Evolutionary conservation across 2,888 invertebrate species (phyloP), one percentile per base, ranked within the genome.

Genomic region (Biston stratarius): DNA sequence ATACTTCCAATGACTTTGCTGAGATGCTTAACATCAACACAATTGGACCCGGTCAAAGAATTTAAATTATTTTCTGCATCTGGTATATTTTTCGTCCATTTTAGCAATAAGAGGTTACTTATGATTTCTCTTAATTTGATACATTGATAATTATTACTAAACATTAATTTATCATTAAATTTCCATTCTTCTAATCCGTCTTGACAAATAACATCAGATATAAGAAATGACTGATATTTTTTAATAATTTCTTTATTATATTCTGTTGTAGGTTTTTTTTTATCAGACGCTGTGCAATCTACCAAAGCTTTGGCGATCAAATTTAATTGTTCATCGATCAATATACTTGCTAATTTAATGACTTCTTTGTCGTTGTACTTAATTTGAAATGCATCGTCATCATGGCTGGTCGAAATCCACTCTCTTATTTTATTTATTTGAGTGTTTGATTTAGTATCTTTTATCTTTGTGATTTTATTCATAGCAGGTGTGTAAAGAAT

Each of bases 401-500:
- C 55, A 7, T 33, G 48, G 3, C 71, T 61, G 7, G 81, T 83
- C 55, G 65, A 61, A 47, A 83, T 72, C 33, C 80, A 63, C 48
- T 73, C 56, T 64, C 77, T 70, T 11, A 79, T 61, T 67, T 81
- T 79, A 14, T 34, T n/a, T 55, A 56, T 73, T 48, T 74, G 38
- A 24, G 65, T 14, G n/a, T 48, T 67, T 45, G 45, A 49, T 14
- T 59, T 60, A 47, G 47, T 61, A 48, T 67, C 44, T 61, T 75
- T 77, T 52, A 71, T 72, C 40, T 71, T 58, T 42, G 55, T 40
- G 10, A 83, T 76, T 44, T 66, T 71, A 61, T 77, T 75, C 40
- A 74, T 74, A 9, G 74, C 72, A 3, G 82, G 77, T 8, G 83
- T 83, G 57, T 82, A 83, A 15, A 84, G 71, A 59, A 84, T 70